Evolutionary conservation across 2,888 invertebrate species (phyloP).

Genomic region (Auanema sp.): DNA sequence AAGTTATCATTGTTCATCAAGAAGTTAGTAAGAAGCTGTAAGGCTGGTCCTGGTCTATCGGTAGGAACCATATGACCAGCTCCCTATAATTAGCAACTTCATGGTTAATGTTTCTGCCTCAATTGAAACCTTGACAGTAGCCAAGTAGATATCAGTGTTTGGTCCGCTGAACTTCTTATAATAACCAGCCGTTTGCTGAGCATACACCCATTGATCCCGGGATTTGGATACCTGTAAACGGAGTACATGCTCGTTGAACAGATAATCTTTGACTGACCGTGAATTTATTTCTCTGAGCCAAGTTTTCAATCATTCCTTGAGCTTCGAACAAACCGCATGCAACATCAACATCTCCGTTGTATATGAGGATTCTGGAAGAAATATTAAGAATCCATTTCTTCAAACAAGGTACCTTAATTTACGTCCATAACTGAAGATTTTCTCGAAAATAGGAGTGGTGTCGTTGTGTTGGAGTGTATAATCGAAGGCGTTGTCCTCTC

Average conservation of each 20-base stretch:
- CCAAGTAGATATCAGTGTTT: conserved; percentile 32
- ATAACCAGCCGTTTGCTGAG: conserved; percentile 39
- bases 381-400: neutral
- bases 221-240: conserved; percentile 11
- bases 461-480: conserved; percentile 45
- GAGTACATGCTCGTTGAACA: neutral
- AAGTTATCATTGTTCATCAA: conserved; percentile 38
- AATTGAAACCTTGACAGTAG: conserved; percentile 43
- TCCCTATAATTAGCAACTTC: conserved; percentile 29
- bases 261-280: conserved; percentile 5
- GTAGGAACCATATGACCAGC: conserved; percentile 82
- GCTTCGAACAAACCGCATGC: conserved; percentile 51
- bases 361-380: conserved; percentile 37
- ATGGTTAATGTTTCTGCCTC: neutral
- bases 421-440: conserved; percentile 36
- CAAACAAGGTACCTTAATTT: conserved; percentile 24
- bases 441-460: conserved; percentile 44
- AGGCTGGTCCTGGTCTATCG: conserved; percentile 79
- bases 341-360: conserved; percentile 53
- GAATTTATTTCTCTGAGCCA: conserved; percentile 26
- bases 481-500: conserved; percentile 17
- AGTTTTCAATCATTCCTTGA: conserved; percentile 39
- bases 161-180: conserved; percentile 30
- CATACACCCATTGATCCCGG: conserved; percentile 38
- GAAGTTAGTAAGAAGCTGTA: conserved; percentile 75